A percentile compares a stretch with the other conserved stretches of the same genome.
These are phyloP conservation scores for Sesia bembeciformis DNA, from an alignment of 2,888 invertebrate genomes.

Conservation along the genomic window DNA sequence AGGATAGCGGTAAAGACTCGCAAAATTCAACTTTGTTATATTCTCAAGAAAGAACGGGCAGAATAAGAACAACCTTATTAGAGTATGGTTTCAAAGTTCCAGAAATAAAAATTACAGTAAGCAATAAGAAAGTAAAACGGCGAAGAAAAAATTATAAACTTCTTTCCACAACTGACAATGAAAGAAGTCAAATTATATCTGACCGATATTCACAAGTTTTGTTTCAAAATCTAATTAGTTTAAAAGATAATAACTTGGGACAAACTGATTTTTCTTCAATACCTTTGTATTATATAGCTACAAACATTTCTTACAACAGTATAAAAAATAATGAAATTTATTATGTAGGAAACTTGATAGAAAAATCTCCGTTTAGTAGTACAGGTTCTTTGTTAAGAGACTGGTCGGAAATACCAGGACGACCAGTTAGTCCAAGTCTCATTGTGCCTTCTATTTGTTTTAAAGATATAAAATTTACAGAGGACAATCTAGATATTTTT, in stretches of 20 bases:
- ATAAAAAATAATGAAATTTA: slow-evolving; percentile 42
- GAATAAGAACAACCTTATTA: slow-evolving; percentile 69
- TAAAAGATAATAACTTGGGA: slow-evolving; percentile 14
- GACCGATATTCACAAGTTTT: slow-evolving; percentile 49
- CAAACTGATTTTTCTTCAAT: slow-evolving; percentile 6
- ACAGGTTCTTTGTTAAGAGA: slow-evolving; percentile 72
- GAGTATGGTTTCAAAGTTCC: slow-evolving; percentile 76
- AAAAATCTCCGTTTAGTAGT: slow-evolving; percentile 33
- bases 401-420: slow-evolving; percentile 77
- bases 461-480: slow-evolving; percentile 39
- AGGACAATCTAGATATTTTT: slow-evolving; percentile 46
- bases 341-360: slow-evolving; percentile 62
- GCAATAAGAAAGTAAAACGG: slow-evolving; percentile 21
- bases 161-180: slow-evolving; percentile 28
- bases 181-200: slow-evolving; percentile 41
- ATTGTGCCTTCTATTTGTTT: slow-evolving; percentile 27
- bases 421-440: slow-evolving; percentile 70
- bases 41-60: slow-evolving; percentile 37
- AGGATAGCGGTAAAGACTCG: slow-evolving; percentile 9
- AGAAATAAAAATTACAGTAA: slow-evolving; percentile 26
- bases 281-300: slow-evolving; percentile 31
- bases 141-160: slow-evolving; percentile 39
- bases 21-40: slow-evolving; percentile 12
- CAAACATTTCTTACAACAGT: slow-evolving; percentile 32
- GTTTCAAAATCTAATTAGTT: slow-evolving; percentile 19